Base-by-base conservation (phyloP, 2,797 vertebrate genomes). In the Typhlichthys subterraneus region DNA sequence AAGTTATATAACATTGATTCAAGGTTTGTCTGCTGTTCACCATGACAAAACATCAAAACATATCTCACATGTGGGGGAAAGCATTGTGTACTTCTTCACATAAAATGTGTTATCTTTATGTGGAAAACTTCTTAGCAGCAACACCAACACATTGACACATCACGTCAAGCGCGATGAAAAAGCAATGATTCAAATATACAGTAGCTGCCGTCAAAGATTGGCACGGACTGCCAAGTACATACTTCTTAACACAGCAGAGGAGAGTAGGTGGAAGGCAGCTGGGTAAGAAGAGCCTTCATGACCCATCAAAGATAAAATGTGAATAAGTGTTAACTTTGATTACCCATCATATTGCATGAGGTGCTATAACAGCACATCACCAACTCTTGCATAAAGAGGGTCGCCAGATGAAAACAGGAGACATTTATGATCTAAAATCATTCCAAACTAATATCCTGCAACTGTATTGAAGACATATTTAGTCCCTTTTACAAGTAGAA, bases 1-100 rank as follows among this genome's bases (percentile, higher is more conserved):
- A 29, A 61, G 66, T 73, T 81, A 66, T 84, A 63, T 74, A 69
- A 23, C 15, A 61, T 70, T 78, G 70, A 86, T 77, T 80, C 73
- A 56, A 70, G 71, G 83, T 78, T 71, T 10, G 38, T 54, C 56
- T 57, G 17, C 67, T 48, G 60, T 17, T 58, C 50, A 19, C 23
- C 29, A 31, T 45, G 29, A 76, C 49, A 68, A 52, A 68, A 63
- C 31, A 62, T 5, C 55, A 60, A 54, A 55, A 69, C 23, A n/a
- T 42, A 51, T 59, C 17, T 62, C 47, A 62, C 42, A 68, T 59
- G 65, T 63, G 23, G 23, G 23, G 23, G 23, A 4, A 29, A 29
- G 9, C 5, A 60, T 72, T 79, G 58, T 61, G 55, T 17, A 70
- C 62, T 38, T 73, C 15, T 2, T 4, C 38, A 53, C 52, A 31